phyloP scores from a whole-genome alignment of 1,140 invertebrate species.

The Aphaenogaster rudis region DNA sequence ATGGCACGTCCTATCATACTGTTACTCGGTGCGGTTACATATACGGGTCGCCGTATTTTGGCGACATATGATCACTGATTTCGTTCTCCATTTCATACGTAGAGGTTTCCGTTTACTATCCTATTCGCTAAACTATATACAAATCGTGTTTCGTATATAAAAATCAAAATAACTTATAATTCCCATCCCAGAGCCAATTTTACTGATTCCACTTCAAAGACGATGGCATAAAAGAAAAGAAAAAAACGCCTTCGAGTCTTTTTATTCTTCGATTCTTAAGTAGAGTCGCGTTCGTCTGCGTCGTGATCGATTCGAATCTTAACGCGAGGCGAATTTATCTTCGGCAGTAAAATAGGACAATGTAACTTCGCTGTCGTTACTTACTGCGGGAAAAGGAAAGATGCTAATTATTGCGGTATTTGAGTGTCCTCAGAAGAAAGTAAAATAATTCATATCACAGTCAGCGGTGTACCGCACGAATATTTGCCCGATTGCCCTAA shows the following conservation, averaged over 20 bases:
- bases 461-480: conserved; percentile 80
- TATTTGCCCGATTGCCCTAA: conserved; percentile 61
- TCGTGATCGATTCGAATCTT: conserved; percentile 3
- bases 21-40: conserved; percentile 65
- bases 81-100: conserved; percentile 78
- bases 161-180: conserved; percentile 76
- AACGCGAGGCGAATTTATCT: conserved; percentile 39
- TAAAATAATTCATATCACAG: conserved; percentile 85
- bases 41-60: conserved; percentile 20
- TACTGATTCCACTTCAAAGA: conserved; percentile 75
- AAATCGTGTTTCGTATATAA: conserved; percentile 74
- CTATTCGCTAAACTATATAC: conserved; percentile 81
- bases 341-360: conserved; percentile 71
- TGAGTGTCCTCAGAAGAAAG: conserved; percentile 76
- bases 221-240: conserved; percentile 71
- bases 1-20: conserved; percentile 85
- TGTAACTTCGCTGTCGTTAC: conserved; percentile 56
- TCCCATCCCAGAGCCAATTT: conserved; percentile 77
- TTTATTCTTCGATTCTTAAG: conserved; percentile 48
- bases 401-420: conserved; percentile 57
- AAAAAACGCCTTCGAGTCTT: conserved; percentile 5
- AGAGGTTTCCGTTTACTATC: conserved; percentile 70
- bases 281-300: conserved; percentile 49
- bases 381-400: conserved; percentile 55
- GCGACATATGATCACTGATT: conserved; percentile 61